Base-by-base conservation (phyloP, 2,888 invertebrate genomes). In the Nymphalis urticae region DNA sequence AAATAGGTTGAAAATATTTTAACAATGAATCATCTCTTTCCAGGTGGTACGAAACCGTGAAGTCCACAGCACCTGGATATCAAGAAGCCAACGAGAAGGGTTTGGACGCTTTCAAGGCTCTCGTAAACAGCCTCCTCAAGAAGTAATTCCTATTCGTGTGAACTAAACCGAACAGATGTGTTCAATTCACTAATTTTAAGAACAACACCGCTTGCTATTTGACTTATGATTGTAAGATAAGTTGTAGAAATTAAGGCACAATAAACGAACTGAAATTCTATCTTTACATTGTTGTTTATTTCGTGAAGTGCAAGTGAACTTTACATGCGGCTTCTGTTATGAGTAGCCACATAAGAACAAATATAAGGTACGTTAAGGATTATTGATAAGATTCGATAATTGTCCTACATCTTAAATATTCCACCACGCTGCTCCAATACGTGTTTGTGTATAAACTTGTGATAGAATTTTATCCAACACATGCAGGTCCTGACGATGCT, bases 81-180 rank as follows among this genome's bases (percentile, higher is more conserved):
- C 87, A 90, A 79, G 94, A 94, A 67, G 91, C 94, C 71, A 94
- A 94, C 80, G 91, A 93, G 85, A 90, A 92, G 64, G 94, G 94
- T 9, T 81, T 94, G 64, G 89, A 90, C 59, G 93, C 93, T 21
- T 94, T 94, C 87, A 94, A 94, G 80, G 86, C 80, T 0, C 84
- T 92, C 48, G 88, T 89, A 76, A 87, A 85, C 78, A 87, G 82
- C 79, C 84, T 90, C 84, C 73, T 85, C 73, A 91, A 90, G 86
- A 89, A 90, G 85, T 89, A 84, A 86, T 19, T 47, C 13, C 16
- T 54, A 48, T 50, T 61, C 42, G 19, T 56, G 36, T 32, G 19
- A 53, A 66, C 59, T 53, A 42, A 51, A 51, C 50, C 10, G 42
- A 42, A 32, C 21, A 54, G 61, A 67, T 53, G 61, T 65, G 64